phyloP scores from a whole-genome alignment of 2,797 vertebrate species.

The Acridotheres tristis region DNA sequence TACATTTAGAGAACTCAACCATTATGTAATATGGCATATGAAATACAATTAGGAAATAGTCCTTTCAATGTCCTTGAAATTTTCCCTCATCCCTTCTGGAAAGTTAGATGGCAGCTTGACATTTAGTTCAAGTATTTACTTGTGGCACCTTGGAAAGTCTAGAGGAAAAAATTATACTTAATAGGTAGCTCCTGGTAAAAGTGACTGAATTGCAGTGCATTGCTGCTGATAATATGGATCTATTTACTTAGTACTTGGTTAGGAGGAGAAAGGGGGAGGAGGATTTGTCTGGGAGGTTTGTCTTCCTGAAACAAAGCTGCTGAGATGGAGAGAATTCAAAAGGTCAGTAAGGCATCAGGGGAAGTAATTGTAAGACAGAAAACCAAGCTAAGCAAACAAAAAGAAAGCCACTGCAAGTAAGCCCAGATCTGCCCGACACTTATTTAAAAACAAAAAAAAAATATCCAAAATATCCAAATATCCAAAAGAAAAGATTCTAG shows the following conservation, averaged over 20 bases:
- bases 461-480: not conserved
- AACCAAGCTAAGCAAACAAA: not conserved
- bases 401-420: not conserved
- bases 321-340: slow-evolving; percentile 44
- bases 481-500: not conserved
- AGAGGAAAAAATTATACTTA: not conserved
- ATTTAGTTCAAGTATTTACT: slow-evolving; percentile 32
- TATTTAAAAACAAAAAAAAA: slow-evolving; percentile 27
- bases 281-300: not conserved
- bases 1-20: not conserved
- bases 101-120: not conserved
- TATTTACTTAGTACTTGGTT: not conserved
- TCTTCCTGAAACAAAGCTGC: slow-evolving; percentile 9
- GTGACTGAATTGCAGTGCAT: not conserved
- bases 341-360: slow-evolving; percentile 37
- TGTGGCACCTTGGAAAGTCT: not conserved
- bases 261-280: not conserved
- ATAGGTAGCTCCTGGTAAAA: not conserved
- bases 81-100: not conserved
- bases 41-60: not conserved
- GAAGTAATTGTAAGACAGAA: slow-evolving; percentile 44
- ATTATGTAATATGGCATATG: not conserved
- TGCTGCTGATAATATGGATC: not conserved
- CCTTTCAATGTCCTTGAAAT: not conserved
- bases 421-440: not conserved